Percentiles rank a stretch among this genome's conserved stretches.
These are phyloP conservation scores for Oryzias sinensis DNA, from an alignment of 2,797 vertebrate genomes.

Conservation along the genomic window DNA sequence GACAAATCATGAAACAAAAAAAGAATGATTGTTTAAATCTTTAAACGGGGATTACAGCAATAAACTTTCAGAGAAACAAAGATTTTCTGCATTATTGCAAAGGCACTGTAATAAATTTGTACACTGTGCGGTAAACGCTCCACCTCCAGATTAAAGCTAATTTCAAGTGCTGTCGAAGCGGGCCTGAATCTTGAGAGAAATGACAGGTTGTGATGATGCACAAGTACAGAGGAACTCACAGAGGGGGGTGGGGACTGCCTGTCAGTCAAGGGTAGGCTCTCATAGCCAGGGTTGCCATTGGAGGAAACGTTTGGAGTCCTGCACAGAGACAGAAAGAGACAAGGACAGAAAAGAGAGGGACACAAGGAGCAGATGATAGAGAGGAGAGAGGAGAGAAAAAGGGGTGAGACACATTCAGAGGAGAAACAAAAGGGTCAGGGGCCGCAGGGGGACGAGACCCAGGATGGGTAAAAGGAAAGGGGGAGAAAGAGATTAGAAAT, in stretches of 20 bases:
- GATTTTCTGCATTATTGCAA: too few species aligned
- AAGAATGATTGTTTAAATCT: too few species aligned
- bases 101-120: conserved; percentile 1
- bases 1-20: too few species aligned
- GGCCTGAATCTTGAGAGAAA: conserved; percentile 42
- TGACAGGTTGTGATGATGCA: conserved; percentile 70
- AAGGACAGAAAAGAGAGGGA: conserved; percentile 58
- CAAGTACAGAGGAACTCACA: conserved; percentile 84
- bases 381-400: conserved; percentile 61
- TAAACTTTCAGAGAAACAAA: too few species aligned
- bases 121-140: conserved; percentile 23
- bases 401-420: conserved; percentile 67
- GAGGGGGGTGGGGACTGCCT: conserved; percentile 87
- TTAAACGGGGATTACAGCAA: too few species aligned
- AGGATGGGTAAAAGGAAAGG: conserved; percentile 69
- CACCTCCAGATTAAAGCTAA: conserved; percentile 13
- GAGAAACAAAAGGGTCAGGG: conserved; percentile 54
- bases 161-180: conserved; percentile 29
- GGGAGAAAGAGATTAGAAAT: conserved; percentile 73
- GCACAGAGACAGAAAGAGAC: conserved; percentile 79
- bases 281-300: conserved; percentile 98
- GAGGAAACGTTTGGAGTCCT: conserved; percentile 97
- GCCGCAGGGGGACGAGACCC: conserved; percentile 53
- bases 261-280: conserved; percentile 85
- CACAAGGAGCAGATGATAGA: conserved; percentile 50